Conservation (phyloP, 2,797 vertebrate species). For the Phalanger gymnotis region DNA sequence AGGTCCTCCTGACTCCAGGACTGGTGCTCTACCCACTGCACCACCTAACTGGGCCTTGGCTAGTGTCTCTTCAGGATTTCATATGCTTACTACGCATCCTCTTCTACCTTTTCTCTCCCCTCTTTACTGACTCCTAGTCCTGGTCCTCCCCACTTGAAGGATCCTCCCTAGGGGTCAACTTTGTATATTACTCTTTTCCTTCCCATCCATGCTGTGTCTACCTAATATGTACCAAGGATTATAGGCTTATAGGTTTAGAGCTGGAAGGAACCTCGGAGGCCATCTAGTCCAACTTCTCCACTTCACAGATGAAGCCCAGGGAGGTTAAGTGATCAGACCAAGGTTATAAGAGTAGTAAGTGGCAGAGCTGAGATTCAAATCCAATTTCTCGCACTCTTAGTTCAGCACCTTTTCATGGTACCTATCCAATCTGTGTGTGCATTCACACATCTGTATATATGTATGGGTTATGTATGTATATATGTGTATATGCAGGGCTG, state of each 20-base stretch:
- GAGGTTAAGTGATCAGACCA: background rate
- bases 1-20: no score
- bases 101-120: no score
- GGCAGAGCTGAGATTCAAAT: background rate
- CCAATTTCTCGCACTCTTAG: background rate
- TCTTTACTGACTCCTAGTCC: no score
- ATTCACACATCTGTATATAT: no score
- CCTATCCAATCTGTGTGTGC: background rate
- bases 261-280: background rate
- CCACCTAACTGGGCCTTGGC: no score
- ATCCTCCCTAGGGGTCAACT: background rate
- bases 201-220: background rate
- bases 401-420: background rate
- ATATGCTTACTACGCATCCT: no score
- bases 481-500: background rate
- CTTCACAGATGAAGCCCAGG: background rate
- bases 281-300: background rate
- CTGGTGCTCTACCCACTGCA: no score
- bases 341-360: background rate
- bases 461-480: background rate
- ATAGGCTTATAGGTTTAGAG: background rate
- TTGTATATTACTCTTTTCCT: background rate
- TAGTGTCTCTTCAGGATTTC: no score
- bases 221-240: background rate
- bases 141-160: background rate